Base-by-base conservation (phyloP, 2,797 vertebrate species). In the Heterohyrax brucei region DNA sequence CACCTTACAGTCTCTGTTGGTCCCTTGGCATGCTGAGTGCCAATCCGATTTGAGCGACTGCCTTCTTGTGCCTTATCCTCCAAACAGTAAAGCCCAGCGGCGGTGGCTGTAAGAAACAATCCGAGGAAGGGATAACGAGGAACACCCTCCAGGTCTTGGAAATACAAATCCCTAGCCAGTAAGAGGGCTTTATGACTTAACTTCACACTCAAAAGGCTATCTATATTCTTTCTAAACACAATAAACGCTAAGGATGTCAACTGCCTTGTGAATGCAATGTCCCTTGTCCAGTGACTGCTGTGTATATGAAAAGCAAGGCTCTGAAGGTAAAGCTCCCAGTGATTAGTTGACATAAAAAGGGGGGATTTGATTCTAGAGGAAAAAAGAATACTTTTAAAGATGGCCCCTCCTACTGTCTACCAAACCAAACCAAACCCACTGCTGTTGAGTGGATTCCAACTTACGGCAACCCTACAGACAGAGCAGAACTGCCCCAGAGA, bases 81-180 rank as follows among this genome's bases (percentile, higher is more conserved):
- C 98, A 98, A 98, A 98, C 98, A 98, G 98, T 98, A 98, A 98
- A 98, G 97, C 97, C 98, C 98, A 98, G 98, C 98, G 98, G 98
- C 98, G 98, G 97, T 98, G 97, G 97, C 97, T 97, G 91, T 98
- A 98, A 98, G 98, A 98, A 97, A 98, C 97, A 98, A 98, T 98
- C 98, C 30, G 80, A 97, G 95, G 96, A 98, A 98, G 98, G 98
- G 99, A 98, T 98, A 98, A 99, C 99, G 98, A 98, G 99, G 98
- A 98, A 95, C 98, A 98, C 97, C 98, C 98, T 97, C 97, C 97
- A 94, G 93, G 97, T 96, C 97, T 98, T 97, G 95, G 97, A 97
- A 97, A 98, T 96, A 97, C 97, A 98, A 98, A 97, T 97, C 96
- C 93, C 33, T 61, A 98, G 93, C 96, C 96, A 98, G 98, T 97